Percentiles rank a stretch among this genome's conserved stretches.
Conservation (phyloP, 2,888 invertebrate genomes). For the Sussaba pulchella region DNA sequence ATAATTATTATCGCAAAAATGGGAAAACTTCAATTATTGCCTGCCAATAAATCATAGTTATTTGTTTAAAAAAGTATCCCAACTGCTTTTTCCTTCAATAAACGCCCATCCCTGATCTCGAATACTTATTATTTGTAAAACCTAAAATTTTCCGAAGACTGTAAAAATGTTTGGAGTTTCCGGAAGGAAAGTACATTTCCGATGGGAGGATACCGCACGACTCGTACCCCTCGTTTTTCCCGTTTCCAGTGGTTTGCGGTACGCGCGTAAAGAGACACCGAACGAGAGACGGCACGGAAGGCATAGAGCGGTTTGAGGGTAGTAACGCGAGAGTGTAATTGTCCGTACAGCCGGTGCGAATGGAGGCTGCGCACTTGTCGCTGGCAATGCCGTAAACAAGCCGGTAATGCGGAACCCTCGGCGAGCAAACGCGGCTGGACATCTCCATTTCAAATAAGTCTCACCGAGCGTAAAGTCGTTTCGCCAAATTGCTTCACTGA, state of each 20-base stretch:
- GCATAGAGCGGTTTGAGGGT: background rate
- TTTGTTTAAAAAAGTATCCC: too few species aligned
- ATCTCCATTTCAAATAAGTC: conserved; percentile 68
- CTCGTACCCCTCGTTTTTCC: background rate
- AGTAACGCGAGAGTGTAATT: conserved; percentile 36
- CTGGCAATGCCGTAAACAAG: conserved; percentile 39
- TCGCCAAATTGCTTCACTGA: conserved; percentile 40
- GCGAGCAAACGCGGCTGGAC: conserved; percentile 42
- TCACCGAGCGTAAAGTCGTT: conserved; percentile 36
- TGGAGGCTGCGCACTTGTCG: conserved; percentile 24
- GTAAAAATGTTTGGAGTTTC: too few species aligned
- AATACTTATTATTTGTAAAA: too few species aligned
- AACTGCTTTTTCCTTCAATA: too few species aligned
- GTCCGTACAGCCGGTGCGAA: conserved; percentile 19
- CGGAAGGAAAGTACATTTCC: background rate
- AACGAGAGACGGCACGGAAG: background rate
- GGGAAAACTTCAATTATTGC: too few species aligned
- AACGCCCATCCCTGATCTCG: too few species aligned
- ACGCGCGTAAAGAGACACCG: background rate
- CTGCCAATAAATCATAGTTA: too few species aligned
- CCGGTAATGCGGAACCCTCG: conserved; percentile 23
- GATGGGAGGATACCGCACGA: background rate
- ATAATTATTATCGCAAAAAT: too few species aligned
- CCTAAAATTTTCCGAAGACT: too few species aligned
- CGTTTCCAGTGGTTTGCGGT: conserved; percentile 14